These are phyloP conservation scores for Astropecten irregularis DNA, from an alignment of 53 echinoderm and acorn worm genomes.

Conservation along the genomic window DNA sequence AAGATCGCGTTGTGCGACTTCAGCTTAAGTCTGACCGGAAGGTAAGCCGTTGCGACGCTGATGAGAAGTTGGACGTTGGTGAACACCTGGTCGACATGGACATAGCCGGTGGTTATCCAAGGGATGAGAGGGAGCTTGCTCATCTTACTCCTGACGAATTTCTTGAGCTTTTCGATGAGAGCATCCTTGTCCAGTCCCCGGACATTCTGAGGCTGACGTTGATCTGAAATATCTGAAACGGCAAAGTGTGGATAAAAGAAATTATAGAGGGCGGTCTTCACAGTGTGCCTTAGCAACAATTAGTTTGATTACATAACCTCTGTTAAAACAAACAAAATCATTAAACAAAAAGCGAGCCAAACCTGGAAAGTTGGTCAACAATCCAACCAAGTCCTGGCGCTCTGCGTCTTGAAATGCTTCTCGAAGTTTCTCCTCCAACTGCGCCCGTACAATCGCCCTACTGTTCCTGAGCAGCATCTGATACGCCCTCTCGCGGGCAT, in stretches of 20 bases:
- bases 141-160: slow-evolving; percentile 30
- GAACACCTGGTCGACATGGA: slow-evolving; percentile 50
- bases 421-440: not conserved
- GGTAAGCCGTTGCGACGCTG: slow-evolving; percentile 38
- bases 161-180: slow-evolving; percentile 19
- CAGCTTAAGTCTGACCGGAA: slow-evolving; percentile 46
- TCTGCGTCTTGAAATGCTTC: slow-evolving; percentile 9
- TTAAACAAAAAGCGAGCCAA: too few relatives aligned
- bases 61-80: slow-evolving; percentile 70
- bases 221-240: too few relatives aligned
- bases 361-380: not conserved
- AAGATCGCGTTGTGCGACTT: slow-evolving; percentile 49
- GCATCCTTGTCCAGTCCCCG: not conserved
- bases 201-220: too few relatives aligned
- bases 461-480: slow-evolving; percentile 62
- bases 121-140: slow-evolving; percentile 64
- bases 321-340: too few relatives aligned
- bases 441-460: too few relatives aligned
- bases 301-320: too few relatives aligned
- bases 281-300: not conserved
- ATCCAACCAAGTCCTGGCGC: not conserved
- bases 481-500: slow-evolving; percentile 31
- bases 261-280: not conserved
- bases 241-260: not conserved
- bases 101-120: slow-evolving; percentile 49